Percentiles rank a stretch among this genome's conserved stretches.
These are phyloP conservation scores for Cremastinae sp. DNA, from an alignment of 2,888 invertebrate genomes.

Conservation along the genomic window DNA sequence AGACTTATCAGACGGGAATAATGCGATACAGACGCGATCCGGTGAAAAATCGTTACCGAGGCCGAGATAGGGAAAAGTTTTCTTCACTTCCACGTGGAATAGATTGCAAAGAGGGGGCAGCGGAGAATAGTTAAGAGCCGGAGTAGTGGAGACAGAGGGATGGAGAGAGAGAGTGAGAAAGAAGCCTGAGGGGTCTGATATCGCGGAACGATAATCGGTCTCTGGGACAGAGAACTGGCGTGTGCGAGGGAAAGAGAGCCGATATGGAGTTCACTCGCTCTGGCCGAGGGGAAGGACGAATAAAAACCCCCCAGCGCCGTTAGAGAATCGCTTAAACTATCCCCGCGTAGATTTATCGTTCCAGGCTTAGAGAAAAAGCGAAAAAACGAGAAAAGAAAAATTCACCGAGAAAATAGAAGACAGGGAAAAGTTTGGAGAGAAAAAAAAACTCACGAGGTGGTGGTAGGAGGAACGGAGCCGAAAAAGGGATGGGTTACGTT, in stretches of 20 bases:
- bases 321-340: constrained; percentile 76
- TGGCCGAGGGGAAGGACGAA: not conserved
- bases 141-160: constrained; percentile 45
- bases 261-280: constrained; percentile 2
- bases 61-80: constrained; percentile 37
- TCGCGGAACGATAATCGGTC: constrained; percentile 69
- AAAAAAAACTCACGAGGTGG: not conserved
- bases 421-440: constrained; percentile 33
- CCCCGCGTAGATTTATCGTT: constrained; percentile 74
- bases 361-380: constrained; percentile 54
- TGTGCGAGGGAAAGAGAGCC: constrained; percentile 16
- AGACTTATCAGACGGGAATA: not conserved
- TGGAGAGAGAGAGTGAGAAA: constrained; percentile 25
- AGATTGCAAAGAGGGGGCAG: constrained; percentile 47
- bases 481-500: constrained; percentile 43
- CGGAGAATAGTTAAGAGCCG: constrained; percentile 28
- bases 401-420: constrained; percentile 28
- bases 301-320: constrained; percentile 65
- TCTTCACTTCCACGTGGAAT: constrained; percentile 41
- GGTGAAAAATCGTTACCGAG: constrained; percentile 26
- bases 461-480: not conserved
- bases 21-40: constrained; percentile 26
- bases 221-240: constrained; percentile 21
- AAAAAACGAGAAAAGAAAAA: constrained; percentile 38
- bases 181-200: constrained; percentile 61